Base-by-base conservation (phyloP, 2,113 vertebrate species). In the Chaetorhynchus papuensis region DNA sequence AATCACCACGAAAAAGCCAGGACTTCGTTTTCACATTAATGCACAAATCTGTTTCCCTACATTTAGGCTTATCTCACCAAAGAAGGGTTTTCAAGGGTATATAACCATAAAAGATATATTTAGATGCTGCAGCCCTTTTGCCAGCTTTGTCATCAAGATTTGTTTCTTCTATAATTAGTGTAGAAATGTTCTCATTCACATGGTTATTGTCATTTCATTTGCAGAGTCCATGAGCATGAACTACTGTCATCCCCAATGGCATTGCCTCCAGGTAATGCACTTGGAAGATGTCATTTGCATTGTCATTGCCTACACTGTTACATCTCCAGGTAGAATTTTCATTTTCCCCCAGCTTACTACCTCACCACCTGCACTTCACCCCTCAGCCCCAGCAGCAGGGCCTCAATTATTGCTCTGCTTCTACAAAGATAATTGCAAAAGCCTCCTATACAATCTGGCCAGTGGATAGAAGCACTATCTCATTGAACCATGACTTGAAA, bases 201-300 rank as follows among this genome's bases (percentile, higher is more conserved):
- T 61, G 23, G 54, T 81, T 37, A 72, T n/a, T 52, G 21, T 19
- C 2, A 56, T 69, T 74, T 70, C 0, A 0, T 59, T 56, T 54
- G 24, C n/a, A 83, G 16, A 60, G 39, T 15, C 45, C 41, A 81
- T 20, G 23, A 74, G 60, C 74, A 41, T 4, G 26, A 89, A 50
- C 37, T 28, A 49, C 13, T 60, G 72, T 30, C 41, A 71, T 11
- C 12, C 27, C 30, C 52, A 83, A 33, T 13, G 57, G 61, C 1
- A 3, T 8, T 35, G 23, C 45, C 53, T 87, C 39, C n/a, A 27
- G 16, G 23, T 23, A 56, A 47, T 8, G 26, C 42, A 42, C n/a
- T 11, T 33, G 33, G 37, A 77, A 89, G 13, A 77, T 0, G 44
- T 37, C 26, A 72, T 57, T 88, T 80, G 39, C 10, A 2, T 15